Evolutionary conservation across 2,888 invertebrate genomes (phyloP).

Genomic region (Xiphydria camelus): DNA sequence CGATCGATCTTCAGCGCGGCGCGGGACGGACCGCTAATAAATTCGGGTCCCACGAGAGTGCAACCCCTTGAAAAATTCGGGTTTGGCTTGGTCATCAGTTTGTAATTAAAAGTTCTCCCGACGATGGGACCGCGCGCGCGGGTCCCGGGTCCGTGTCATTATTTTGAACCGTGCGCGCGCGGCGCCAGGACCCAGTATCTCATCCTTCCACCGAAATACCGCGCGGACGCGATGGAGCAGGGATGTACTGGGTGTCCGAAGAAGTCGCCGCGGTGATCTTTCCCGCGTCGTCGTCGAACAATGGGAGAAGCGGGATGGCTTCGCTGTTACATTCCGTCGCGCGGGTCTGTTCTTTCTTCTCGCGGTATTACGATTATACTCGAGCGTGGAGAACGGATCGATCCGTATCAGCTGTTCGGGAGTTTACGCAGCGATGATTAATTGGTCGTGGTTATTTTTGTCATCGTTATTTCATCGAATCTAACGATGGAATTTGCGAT

Average conservation of each 20-base stretch:
- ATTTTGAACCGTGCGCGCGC: conserved; percentile 53
- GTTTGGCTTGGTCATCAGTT: conserved; percentile 56
- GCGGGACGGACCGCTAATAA: conserved; percentile 28
- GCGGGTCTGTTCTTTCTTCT: too few relatives aligned
- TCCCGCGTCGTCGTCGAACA: background rate
- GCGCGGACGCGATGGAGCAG: conserved; percentile 31
- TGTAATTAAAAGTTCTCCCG: conserved; percentile 55
- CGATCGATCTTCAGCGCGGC: conserved; percentile 32
- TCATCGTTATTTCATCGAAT: too few relatives aligned
- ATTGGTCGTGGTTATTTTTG: too few relatives aligned
- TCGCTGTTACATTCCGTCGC: too few relatives aligned
- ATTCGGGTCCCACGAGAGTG: conserved; percentile 33
- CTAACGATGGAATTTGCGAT: too few relatives aligned
- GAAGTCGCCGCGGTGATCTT: background rate
- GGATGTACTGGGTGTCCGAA: conserved; percentile 41
- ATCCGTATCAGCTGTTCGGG: too few relatives aligned
- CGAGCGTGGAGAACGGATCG: too few relatives aligned
- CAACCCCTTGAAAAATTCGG: conserved; percentile 47
- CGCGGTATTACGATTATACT: too few relatives aligned
- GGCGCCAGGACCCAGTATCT: conserved; percentile 55
- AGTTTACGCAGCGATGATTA: too few relatives aligned
- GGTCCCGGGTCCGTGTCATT: conserved; percentile 50
- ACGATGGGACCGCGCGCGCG: conserved; percentile 38
- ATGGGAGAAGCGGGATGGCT: too few relatives aligned
- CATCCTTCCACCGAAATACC: conserved; percentile 48